phyloP scores from a whole-genome alignment of 2,888 invertebrate genomes.

The Esperia sulphurella region DNA sequence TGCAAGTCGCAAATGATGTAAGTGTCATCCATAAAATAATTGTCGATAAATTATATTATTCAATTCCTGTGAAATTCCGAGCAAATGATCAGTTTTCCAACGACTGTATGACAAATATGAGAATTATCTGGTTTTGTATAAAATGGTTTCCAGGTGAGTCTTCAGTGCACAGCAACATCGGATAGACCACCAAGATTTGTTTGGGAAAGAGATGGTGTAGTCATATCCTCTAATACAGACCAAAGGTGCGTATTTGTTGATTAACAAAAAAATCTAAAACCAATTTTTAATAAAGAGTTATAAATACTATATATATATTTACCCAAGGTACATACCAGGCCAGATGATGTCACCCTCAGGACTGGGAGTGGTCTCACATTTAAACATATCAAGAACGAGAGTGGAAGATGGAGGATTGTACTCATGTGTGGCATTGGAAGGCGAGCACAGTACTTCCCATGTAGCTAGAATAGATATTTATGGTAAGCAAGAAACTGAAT shows the following conservation, averaged over 20 bases:
- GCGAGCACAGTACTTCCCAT: constrained; percentile 49
- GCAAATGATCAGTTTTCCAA: too few relatives aligned
- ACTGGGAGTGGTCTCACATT: constrained; percentile 58
- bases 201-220: constrained; percentile 68
- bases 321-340: constrained; percentile 56
- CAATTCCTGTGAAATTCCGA: too few relatives aligned
- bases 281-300: too few relatives aligned
- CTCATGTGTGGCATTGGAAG: constrained; percentile 75
- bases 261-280: too few relatives aligned
- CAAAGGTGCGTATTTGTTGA: constrained; percentile 49
- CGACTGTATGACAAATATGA: too few relatives aligned
- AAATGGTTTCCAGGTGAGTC: constrained; percentile 56
- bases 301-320: not conserved
- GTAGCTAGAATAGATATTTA: constrained; percentile 71
- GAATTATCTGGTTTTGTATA: too few relatives aligned
- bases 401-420: constrained; percentile 82
- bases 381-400: constrained; percentile 74
- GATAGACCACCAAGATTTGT: constrained; percentile 62
- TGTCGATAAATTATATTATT: too few relatives aligned
- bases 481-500: constrained; percentile 38
- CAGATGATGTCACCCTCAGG: constrained; percentile 68
- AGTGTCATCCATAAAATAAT: too few relatives aligned
- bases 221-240: constrained; percentile 64
- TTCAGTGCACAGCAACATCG: constrained; percentile 61
- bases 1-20: too few relatives aligned